phyloP scores from a whole-genome alignment of 1,140 invertebrate species.

The Colletes latitarsis region DNA sequence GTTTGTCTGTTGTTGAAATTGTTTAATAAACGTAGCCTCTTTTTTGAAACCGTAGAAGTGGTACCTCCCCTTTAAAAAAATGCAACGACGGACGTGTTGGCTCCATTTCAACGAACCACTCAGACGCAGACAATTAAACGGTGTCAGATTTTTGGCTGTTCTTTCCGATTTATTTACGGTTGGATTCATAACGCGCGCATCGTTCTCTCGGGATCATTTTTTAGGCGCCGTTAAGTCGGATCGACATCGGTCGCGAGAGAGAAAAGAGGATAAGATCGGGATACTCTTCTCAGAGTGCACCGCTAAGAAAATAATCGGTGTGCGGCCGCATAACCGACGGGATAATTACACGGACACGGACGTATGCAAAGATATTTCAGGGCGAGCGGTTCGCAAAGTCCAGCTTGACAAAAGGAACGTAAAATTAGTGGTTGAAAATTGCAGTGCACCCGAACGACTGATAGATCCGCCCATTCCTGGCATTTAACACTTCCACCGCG shows the following conservation, averaged over 20 bases:
- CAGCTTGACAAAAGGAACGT: conserved; percentile 16
- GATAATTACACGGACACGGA: conserved; percentile 26
- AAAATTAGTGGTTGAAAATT: conserved; percentile 36
- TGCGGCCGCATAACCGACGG: not conserved
- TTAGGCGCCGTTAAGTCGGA: not conserved
- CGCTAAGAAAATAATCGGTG: conserved; percentile 23
- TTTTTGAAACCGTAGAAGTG: too few species aligned
- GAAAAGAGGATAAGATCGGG: not conserved
- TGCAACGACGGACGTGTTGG: too few species aligned
- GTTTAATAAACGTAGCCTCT: too few species aligned
- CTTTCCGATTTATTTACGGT: too few species aligned
- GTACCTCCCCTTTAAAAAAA: too few species aligned
- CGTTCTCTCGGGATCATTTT: not conserved
- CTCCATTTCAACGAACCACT: too few species aligned
- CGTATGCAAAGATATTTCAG: conserved; percentile 32
- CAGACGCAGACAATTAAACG: too few species aligned
- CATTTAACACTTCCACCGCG: conserved; percentile 17
- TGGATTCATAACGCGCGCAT: not conserved
- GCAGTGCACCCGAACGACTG: conserved; percentile 1
- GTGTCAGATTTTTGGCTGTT: too few species aligned
- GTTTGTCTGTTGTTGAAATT: too few species aligned
- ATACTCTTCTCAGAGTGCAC: not conserved
- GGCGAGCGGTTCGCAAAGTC: not conserved
- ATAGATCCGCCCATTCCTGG: not conserved
- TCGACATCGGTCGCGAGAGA: not conserved